These are phyloP conservation scores for Exocentrus adspersus DNA, from an alignment of 2,888 invertebrate species.

Conservation along the genomic window DNA sequence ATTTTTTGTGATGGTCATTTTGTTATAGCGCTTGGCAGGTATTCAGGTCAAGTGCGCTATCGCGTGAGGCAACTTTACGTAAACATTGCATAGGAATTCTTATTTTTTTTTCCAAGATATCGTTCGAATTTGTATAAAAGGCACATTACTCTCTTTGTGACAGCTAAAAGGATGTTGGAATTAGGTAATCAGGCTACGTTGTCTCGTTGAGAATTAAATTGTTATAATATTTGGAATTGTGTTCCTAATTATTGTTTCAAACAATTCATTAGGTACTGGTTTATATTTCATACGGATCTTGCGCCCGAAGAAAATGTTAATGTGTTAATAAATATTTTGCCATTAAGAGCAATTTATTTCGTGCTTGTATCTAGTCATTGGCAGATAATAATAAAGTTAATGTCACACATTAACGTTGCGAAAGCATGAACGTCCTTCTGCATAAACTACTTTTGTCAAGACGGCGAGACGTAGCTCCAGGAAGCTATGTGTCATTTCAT, in stretches of 20 bases:
- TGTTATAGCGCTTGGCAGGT: constrained; percentile 1
- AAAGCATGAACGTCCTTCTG: background rate
- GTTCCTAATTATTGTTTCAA: too few relatives aligned
- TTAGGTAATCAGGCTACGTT: background rate
- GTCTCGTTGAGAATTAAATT: too few relatives aligned
- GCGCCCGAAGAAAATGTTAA: background rate
- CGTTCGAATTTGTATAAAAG: background rate
- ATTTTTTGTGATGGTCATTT: constrained; percentile 3
- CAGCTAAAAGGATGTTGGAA: background rate
- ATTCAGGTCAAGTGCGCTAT: constrained; percentile 12
- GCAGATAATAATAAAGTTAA: background rate
- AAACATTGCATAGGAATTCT: constrained; percentile 1
- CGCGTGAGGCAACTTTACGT: constrained; percentile 5
- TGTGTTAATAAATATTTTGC: background rate
- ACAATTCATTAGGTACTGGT: too few relatives aligned
- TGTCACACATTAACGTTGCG: background rate
- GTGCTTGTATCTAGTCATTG: background rate
- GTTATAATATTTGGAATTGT: too few relatives aligned
- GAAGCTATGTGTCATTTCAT: background rate
- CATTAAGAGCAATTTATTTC: background rate
- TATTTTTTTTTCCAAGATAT: background rate
- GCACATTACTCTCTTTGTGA: background rate
- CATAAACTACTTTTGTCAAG: background rate
- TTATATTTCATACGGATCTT: too few relatives aligned
- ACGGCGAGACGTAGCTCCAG: background rate